These are phyloP conservation scores for Larimichthys crocea DNA, from an alignment of 2,113 vertebrate species.

Conservation along the genomic window DNA sequence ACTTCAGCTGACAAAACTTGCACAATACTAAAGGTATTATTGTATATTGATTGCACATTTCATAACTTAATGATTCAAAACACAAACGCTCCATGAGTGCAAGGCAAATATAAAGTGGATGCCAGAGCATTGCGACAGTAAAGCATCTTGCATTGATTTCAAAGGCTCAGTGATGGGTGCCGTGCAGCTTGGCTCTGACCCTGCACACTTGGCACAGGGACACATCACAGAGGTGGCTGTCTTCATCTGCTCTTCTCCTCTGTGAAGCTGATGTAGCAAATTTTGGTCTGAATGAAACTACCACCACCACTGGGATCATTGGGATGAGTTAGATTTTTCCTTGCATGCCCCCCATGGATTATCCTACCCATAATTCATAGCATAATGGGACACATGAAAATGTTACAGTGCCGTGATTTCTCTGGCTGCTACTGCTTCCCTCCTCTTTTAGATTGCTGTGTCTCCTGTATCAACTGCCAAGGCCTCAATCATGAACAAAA, in stretches of 20 bases:
- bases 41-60: no score
- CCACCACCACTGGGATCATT: conserved; percentile 2
- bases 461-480: neutral
- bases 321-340: conserved; percentile 14
- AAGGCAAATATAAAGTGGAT: neutral
- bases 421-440: neutral
- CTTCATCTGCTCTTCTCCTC: neutral
- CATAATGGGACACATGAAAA: conserved; percentile 25
- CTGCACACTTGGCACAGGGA: neutral
- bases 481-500: conserved; percentile 2
- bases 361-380: conserved; percentile 35
- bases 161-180: neutral
- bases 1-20: no score
- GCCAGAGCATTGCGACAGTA: neutral
- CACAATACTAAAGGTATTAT: no score
- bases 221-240: neutral
- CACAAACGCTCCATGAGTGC: neutral
- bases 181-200: neutral
- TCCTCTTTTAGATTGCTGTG: neutral
- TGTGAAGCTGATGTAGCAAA: conserved; percentile 13
- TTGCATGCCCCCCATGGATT: conserved; percentile 1
- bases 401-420: conserved; percentile 18
- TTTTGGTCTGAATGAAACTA: conserved; percentile 18
- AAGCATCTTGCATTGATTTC: neutral
- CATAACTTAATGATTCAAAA: neutral